Conservation (phyloP, 2,113 vertebrate species). For the Lasiurus cinereus region DNA sequence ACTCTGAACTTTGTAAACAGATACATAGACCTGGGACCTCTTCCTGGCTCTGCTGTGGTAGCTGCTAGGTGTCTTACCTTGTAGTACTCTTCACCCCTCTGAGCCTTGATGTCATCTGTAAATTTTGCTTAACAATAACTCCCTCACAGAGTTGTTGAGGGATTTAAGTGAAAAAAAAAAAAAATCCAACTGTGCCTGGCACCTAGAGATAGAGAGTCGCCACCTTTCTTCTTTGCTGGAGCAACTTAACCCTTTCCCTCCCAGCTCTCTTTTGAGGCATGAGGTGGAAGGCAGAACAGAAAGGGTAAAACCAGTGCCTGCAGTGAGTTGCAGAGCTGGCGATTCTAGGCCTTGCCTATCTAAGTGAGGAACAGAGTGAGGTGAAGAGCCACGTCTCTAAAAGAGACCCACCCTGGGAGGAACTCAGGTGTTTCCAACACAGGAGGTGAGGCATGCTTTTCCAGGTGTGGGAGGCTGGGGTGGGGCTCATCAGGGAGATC, state of each 20-base stretch:
- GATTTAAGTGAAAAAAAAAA: not conserved
- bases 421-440: not conserved
- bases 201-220: not conserved
- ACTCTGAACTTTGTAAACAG: not conserved
- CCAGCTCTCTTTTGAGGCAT: not conserved
- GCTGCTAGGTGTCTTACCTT: not conserved
- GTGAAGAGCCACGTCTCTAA: accelerated
- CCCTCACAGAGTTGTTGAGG: not conserved
- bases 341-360: not conserved
- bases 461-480: not conserved
- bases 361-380: not conserved
- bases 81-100: not conserved
- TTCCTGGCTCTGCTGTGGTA: not conserved
- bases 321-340: not conserved
- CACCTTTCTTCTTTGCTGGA: not conserved
- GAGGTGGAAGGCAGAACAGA: accelerated
- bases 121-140: not conserved
- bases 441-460: not conserved
- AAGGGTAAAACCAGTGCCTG: not conserved
- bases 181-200: not conserved
- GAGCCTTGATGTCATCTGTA: not conserved
- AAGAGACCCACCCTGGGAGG: not conserved
- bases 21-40: not conserved
- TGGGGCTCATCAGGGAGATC: not conserved
- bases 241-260: not conserved